phyloP scores from a whole-genome alignment of 1,140 invertebrate species.

The Megathymus violae region DNA sequence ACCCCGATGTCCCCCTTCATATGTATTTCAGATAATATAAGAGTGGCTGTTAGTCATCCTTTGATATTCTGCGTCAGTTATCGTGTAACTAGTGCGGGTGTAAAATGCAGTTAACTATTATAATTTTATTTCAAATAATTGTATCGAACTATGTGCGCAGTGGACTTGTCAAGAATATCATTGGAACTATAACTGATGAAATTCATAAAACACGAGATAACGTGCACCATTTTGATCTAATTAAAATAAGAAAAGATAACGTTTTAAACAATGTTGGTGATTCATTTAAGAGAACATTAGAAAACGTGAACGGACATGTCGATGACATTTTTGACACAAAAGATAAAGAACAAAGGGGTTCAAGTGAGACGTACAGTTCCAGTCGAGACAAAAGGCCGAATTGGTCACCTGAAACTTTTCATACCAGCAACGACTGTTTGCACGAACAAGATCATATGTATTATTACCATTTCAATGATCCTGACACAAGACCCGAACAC shows the following conservation, averaged over 20 bases:
- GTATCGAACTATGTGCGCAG: background rate
- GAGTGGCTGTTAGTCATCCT: background rate
- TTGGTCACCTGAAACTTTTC: background rate
- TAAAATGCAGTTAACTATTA: background rate
- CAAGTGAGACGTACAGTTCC: background rate
- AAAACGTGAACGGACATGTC: background rate
- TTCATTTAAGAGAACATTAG: background rate
- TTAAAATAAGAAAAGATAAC: background rate
- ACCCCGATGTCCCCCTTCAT: background rate
- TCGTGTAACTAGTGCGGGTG: background rate
- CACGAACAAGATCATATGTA: background rate
- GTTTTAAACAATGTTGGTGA: background rate
- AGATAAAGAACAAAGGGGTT: conserved; percentile 1
- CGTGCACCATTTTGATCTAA: background rate
- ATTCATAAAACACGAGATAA: background rate
- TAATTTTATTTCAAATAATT: background rate
- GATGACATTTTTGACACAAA: background rate
- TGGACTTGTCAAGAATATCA: conserved; percentile 1
- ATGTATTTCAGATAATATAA: background rate
- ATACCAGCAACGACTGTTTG: background rate
- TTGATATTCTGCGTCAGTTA: background rate
- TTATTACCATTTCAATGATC: background rate
- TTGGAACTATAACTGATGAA: background rate
- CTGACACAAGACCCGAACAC: background rate
- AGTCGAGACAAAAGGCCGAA: background rate